A percentile compares a stretch with the other conserved stretches of the same genome.
Evolutionary conservation across 2,888 invertebrate genomes (phyloP).

Genomic region (Itoplectis maculator): DNA sequence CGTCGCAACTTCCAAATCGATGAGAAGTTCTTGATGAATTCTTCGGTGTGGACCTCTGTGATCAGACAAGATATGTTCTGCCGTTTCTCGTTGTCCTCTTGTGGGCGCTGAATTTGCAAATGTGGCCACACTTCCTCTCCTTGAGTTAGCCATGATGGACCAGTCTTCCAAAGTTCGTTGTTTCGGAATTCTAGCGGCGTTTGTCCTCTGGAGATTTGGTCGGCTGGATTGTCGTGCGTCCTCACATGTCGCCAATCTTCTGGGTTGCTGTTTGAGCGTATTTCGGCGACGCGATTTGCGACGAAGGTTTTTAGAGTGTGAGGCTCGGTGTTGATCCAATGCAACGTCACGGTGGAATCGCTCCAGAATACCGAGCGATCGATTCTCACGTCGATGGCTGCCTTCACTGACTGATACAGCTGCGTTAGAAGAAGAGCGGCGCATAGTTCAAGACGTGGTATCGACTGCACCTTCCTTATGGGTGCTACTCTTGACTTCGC

Average conservation of each 20-base stretch:
- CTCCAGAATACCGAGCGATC: slow-evolving; percentile 62
- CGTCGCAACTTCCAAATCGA: slow-evolving; percentile 41
- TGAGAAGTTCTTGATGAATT: slow-evolving; percentile 37
- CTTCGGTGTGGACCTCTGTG: not conserved
- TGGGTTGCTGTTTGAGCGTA: slow-evolving; percentile 35
- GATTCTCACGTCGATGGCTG: not conserved
- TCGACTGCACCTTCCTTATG: slow-evolving; percentile 37
- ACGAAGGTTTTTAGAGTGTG: slow-evolving; percentile 67
- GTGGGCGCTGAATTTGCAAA: slow-evolving; percentile 13
- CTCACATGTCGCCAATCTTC: slow-evolving; percentile 63
- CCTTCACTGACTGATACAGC: slow-evolving; percentile 16
- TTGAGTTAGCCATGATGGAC: slow-evolving; percentile 28
- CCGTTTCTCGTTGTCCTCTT: slow-evolving; percentile 9
- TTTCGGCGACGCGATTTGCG: slow-evolving; percentile 61
- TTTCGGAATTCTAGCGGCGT: slow-evolving; percentile 47
- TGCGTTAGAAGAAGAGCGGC: slow-evolving; percentile 12
- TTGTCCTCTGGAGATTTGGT: slow-evolving; percentile 67
- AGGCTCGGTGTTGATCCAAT: slow-evolving; percentile 69
- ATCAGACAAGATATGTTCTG: slow-evolving; percentile 4
- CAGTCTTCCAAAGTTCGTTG: slow-evolving; percentile 23
- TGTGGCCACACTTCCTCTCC: slow-evolving; percentile 27
- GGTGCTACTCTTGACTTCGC: slow-evolving; percentile 66
- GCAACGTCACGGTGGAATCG: slow-evolving; percentile 67
- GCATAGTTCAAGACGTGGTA: slow-evolving; percentile 59
- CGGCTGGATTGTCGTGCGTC: slow-evolving; percentile 69